Evolutionary conservation across 2,888 invertebrate species (phyloP).

Genomic region (Syritta pipiens): DNA sequence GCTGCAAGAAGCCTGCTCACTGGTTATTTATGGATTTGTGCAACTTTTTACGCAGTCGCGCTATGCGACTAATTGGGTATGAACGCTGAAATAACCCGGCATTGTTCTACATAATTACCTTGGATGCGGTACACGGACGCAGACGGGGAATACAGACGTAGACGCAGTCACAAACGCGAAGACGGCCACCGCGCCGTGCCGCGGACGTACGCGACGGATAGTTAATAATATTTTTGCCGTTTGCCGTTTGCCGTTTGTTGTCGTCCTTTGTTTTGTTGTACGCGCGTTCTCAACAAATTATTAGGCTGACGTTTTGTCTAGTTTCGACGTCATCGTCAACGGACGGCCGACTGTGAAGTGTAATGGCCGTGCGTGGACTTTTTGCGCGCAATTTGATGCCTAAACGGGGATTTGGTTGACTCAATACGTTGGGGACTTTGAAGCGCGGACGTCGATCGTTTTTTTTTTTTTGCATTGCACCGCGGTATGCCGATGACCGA

Average conservation of each 20-base stretch:
- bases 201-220: conserved; percentile 49
- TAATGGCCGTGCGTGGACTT: conserved; percentile 66
- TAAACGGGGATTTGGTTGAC: conserved; percentile 67
- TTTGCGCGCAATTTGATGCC: conserved; percentile 67
- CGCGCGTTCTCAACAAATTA: conserved; percentile 65
- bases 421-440: conserved; percentile 67
- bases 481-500: conserved; percentile 66
- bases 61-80: conserved; percentile 79
- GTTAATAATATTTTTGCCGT: conserved; percentile 67
- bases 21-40: conserved; percentile 78
- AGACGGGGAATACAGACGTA: too few relatives aligned
- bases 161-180: conserved; percentile 18
- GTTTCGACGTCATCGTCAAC: conserved; percentile 64
- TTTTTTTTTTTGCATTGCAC: conserved; percentile 50
- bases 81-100: conserved; percentile 73
- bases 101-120: conserved; percentile 79
- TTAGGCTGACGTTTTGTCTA: conserved; percentile 69
- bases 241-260: conserved; percentile 34
- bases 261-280: conserved; percentile 44
- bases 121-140: too few relatives aligned
- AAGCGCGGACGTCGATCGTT: conserved; percentile 44
- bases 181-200: conserved; percentile 47
- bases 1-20: conserved; percentile 66
- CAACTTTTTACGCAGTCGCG: conserved; percentile 79
- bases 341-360: conserved; percentile 62